A percentile compares a stretch with the other conserved stretches of the same genome.
phyloP scores from a whole-genome alignment of 1,140 invertebrate species.

The Drosophila varians region DNA sequence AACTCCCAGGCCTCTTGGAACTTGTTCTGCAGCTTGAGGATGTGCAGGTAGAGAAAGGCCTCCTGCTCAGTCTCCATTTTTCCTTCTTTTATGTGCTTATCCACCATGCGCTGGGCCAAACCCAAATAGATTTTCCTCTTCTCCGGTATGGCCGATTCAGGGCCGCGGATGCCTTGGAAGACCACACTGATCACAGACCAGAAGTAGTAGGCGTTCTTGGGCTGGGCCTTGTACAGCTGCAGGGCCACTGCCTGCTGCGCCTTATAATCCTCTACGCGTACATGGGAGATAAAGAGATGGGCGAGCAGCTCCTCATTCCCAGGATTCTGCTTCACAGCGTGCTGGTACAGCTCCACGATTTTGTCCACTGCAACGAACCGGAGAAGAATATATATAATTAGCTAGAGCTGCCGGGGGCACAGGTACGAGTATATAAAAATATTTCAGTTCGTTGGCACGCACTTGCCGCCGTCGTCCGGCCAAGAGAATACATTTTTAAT shows the following conservation, averaged over 20 bases:
- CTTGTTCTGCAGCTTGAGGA: slow-evolving; percentile 93
- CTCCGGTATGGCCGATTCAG: slow-evolving; percentile 84
- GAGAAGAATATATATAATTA: slow-evolving; percentile 35
- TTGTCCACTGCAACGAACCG: slow-evolving; percentile 89
- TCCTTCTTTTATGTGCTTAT: slow-evolving; percentile 94
- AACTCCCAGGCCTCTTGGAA: slow-evolving; percentile 92
- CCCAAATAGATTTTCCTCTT: slow-evolving; percentile 89
- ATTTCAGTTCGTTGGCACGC: slow-evolving; percentile 57
- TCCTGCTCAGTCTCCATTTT: slow-evolving; percentile 97
- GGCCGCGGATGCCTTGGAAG: slow-evolving; percentile 87
- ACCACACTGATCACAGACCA: slow-evolving; percentile 98
- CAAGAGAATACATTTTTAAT: slow-evolving; percentile 66
- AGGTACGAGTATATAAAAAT: slow-evolving; percentile 21
- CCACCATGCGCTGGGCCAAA: slow-evolving; percentile 93
- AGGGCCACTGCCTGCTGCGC: slow-evolving; percentile 96
- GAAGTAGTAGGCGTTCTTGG: slow-evolving; percentile 98
- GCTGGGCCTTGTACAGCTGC: slow-evolving; percentile 93
- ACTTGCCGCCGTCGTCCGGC: slow-evolving; percentile 42
- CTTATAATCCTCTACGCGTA: slow-evolving; percentile 94
- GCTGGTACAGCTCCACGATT: slow-evolving; percentile 95
- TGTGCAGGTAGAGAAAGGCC: slow-evolving; percentile 95
- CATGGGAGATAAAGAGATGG: slow-evolving; percentile 97
- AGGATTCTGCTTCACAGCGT: slow-evolving; percentile 92
- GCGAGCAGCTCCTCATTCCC: slow-evolving; percentile 96
- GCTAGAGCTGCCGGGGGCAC: slow-evolving; percentile 14